Conservation (phyloP, 2,113 vertebrate species). For the Psephotus haematonotus region DNA sequence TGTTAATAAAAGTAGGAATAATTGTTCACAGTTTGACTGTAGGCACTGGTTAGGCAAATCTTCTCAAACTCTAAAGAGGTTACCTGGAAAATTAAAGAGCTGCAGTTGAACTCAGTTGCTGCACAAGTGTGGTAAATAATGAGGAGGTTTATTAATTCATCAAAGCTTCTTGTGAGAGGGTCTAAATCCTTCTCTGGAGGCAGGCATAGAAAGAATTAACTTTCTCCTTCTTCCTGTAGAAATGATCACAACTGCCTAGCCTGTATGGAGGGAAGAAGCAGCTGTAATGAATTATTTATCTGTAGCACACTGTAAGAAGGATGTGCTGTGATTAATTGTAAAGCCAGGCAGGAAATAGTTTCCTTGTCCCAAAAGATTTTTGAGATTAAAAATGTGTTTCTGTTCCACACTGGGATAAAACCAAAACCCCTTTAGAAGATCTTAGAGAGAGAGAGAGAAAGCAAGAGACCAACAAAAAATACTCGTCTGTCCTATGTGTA, state of each 20-base stretch:
- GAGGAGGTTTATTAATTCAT: slow-evolving; percentile 30
- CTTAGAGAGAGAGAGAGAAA: background rate
- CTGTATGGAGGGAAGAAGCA: background rate
- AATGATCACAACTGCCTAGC: slow-evolving; percentile 1
- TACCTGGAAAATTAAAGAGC: slow-evolving; percentile 49
- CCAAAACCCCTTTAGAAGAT: background rate
- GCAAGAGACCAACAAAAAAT: background rate
- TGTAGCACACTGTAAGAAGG: background rate
- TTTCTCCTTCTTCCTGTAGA: slow-evolving; percentile 10
- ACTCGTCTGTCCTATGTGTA: background rate
- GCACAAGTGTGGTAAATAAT: slow-evolving; percentile 35
- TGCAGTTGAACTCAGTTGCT: slow-evolving; percentile 12
- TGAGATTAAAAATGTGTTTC: background rate
- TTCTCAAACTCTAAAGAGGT: slow-evolving; percentile 45
- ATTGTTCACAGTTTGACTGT: slow-evolving; percentile 24
- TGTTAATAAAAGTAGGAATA: slow-evolving; percentile 32
- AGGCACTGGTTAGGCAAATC: slow-evolving; percentile 46
- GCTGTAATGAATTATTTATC: slow-evolving; percentile 44
- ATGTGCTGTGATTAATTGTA: slow-evolving; percentile 41
- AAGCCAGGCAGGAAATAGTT: slow-evolving; percentile 6
- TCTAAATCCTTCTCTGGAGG: slow-evolving; percentile 18
- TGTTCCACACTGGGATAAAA: background rate
- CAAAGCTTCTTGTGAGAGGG: background rate
- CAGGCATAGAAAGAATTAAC: background rate
- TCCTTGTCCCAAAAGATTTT: slow-evolving; percentile 29